Percentiles rank a stretch among this genome's conserved stretches.
phyloP scores from a whole-genome alignment of 2,797 vertebrate genomes.

The Anomalospiza imberbis region DNA sequence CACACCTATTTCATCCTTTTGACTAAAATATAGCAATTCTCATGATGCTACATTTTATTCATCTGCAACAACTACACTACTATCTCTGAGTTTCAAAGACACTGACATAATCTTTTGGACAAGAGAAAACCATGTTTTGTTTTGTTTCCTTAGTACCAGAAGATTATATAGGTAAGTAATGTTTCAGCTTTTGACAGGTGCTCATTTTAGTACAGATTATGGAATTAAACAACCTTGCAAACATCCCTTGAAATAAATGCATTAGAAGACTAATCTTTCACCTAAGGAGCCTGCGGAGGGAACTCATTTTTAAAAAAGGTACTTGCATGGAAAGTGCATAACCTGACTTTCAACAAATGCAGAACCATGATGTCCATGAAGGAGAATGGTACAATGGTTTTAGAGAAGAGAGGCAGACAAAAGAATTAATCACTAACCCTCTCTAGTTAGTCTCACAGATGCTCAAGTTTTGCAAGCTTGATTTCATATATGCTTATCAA shows the following conservation, averaged over 20 bases:
- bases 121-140: background rate
- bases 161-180: background rate
- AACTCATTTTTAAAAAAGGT: background rate
- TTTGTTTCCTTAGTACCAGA: background rate
- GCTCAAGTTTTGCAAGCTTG: background rate
- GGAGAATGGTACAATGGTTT: background rate
- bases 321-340: background rate
- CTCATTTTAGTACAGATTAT: background rate
- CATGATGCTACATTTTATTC: background rate
- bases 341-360: background rate
- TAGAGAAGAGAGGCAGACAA: background rate
- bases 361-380: background rate
- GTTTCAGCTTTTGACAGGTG: background rate
- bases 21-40: background rate
- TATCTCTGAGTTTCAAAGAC: background rate
- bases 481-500: background rate
- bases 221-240: background rate
- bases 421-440: background rate
- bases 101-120: background rate
- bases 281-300: background rate
- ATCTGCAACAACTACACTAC: background rate
- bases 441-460: background rate
- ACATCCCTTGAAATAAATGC: background rate
- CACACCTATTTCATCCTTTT: conserved; percentile 6
- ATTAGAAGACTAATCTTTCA: background rate